A percentile compares a stretch with the other conserved stretches of the same genome.
These are phyloP conservation scores for Syngnathus typhle DNA, from an alignment of 2,113 vertebrate species.

Conservation along the genomic window DNA sequence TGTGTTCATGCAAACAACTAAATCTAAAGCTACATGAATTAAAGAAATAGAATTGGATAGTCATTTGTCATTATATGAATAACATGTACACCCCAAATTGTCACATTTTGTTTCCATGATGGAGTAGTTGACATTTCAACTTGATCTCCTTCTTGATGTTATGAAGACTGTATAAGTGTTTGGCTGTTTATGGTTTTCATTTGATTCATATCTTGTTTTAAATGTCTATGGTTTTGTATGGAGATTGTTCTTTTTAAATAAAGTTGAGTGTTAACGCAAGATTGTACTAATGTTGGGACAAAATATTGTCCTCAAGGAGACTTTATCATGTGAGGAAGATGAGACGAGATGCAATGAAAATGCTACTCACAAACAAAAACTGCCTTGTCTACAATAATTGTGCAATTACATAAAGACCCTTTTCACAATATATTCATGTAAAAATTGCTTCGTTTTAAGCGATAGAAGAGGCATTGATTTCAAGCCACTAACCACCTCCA, in stretches of 20 bases:
- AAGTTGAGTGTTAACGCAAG: too few species aligned
- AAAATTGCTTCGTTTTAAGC: not conserved
- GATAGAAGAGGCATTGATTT: not conserved
- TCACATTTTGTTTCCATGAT: not conserved
- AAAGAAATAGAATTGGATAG: not conserved
- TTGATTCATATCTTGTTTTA: too few species aligned
- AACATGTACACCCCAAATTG: not conserved
- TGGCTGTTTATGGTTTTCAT: too few species aligned
- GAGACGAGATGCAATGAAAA: too few species aligned
- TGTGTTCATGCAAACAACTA: conserved; percentile 20
- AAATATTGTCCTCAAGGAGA: too few species aligned
- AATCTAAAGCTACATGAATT: not conserved
- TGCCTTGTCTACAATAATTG: too few species aligned
- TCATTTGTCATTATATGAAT: not conserved
- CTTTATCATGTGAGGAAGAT: too few species aligned
- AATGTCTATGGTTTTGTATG: too few species aligned
- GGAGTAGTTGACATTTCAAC: not conserved
- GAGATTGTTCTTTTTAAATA: too few species aligned
- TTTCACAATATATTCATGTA: not conserved
- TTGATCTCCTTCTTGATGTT: not conserved
- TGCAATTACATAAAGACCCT: too few species aligned
- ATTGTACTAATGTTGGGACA: too few species aligned
- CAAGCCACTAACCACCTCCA: conserved; percentile 14
- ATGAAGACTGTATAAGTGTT: not conserved
- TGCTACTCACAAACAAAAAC: too few species aligned